A percentile compares a stretch with the other conserved stretches of the same genome.
phyloP scores from a whole-genome alignment of 2,888 invertebrate species.

The Herminia tarsipennalis region DNA sequence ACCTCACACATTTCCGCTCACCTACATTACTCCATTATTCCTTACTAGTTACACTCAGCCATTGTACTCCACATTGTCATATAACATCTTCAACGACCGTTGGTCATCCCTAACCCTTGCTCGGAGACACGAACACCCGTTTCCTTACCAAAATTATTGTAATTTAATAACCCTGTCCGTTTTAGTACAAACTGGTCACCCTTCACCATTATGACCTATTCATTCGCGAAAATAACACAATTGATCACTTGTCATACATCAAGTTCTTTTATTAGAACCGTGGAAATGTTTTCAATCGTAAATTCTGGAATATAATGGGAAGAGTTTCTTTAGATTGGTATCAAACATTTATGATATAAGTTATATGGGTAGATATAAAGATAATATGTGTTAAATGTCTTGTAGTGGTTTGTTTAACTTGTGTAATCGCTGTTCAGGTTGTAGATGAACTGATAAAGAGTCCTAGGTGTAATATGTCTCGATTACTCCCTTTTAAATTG shows the following conservation, averaged over 20 bases:
- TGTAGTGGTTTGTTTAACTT: constrained; percentile 75
- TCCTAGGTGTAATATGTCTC: constrained; percentile 48
- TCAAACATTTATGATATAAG: constrained; percentile 71
- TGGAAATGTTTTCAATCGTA: constrained; percentile 64
- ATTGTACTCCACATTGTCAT: constrained; percentile 9
- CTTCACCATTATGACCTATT: constrained; percentile 61
- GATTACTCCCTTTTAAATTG: constrained; percentile 34
- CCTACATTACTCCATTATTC: constrained; percentile 13
- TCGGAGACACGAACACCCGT: constrained; percentile 49
- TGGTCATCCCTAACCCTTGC: constrained; percentile 29
- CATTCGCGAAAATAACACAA: constrained; percentile 73
- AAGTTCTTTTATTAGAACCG: constrained; percentile 56
- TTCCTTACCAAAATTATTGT: constrained; percentile 67
- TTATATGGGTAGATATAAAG: constrained; percentile 47
- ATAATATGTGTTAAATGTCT: constrained; percentile 55
- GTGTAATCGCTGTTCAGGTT: constrained; percentile 73
- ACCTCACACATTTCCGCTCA: constrained; percentile 4
- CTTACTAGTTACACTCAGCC: constrained; percentile 7
- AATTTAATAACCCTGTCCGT: constrained; percentile 75
- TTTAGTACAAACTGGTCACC: constrained; percentile 45
- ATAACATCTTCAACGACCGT: constrained; percentile 32
- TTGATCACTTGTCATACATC: constrained; percentile 77
- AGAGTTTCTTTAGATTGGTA: constrained; percentile 56
- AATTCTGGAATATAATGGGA: constrained; percentile 47
- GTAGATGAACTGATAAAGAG: constrained; percentile 72